Base-by-base conservation (phyloP, 2,888 invertebrate species). In the Sminthurinus aureus region DNA sequence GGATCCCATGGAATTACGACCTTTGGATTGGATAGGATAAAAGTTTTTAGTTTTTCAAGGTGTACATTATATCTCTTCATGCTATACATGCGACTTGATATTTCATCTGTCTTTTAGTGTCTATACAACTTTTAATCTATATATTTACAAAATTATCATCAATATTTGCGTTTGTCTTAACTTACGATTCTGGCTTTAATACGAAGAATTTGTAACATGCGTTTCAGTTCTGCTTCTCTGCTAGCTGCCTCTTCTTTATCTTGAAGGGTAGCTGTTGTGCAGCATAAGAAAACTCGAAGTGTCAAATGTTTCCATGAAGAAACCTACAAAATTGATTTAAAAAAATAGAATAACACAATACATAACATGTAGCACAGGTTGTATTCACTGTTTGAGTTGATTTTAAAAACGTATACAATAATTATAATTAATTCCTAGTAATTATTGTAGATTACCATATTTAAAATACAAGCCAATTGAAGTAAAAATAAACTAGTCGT, bases 391-490 rank as follows among this genome's bases (percentile, higher is more conserved):
- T n/a, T n/a, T n/a, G n/a, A n/a, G n/a, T n/a, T n/a, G n/a, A n/a
- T n/a, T n/a, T n/a, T n/a, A n/a, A n/a, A n/a, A n/a, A n/a, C n/a
- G n/a, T n/a, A n/a, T n/a, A n/a, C n/a, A n/a, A n/a, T n/a, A n/a
- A 81, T 79, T 79, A 81, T 78, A 77, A 24, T 80, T n/a, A n/a
- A n/a, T n/a, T n/a, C 50, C 13, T 0, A 18, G 52, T 52, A 52
- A 11, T 52, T 67, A 11, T 13, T 13, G 24, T 20, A 52, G 77
- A 84, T 86, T 84, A 92, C 94, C 93, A 98, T 98, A 88, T 96
- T 95, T 81, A 98, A 94, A 81, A 99, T 98, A 88, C 98, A 98
- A 0, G 98, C 97, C 86, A 99, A 91, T 90, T 99, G 99, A 90
- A 99, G 94, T 93, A 98, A 95, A 91, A 99, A 99, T 85, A 99